These are phyloP conservation scores for Tragelaphus buxtoni DNA, from an alignment of 2,113 vertebrate species.

Conservation along the genomic window DNA sequence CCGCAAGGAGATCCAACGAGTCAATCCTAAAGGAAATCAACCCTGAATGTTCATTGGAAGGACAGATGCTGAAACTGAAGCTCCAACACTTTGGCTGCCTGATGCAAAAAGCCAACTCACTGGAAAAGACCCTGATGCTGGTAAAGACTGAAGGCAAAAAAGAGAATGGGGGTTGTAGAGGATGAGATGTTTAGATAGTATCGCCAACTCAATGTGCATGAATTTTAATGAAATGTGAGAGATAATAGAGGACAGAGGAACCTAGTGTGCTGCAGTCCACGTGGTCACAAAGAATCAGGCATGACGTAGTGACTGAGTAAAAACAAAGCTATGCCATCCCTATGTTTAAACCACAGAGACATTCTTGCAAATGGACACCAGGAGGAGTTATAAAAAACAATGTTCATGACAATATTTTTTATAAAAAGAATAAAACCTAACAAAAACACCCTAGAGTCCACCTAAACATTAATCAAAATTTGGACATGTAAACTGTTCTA, in stretches of 20 bases:
- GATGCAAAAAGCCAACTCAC: accelerated
- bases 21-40: neutral
- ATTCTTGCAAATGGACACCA: neutral
- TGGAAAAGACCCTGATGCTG: neutral
- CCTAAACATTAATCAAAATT: neutral
- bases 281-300: neutral
- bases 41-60: neutral
- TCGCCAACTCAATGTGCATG: neutral
- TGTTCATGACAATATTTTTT: neutral
- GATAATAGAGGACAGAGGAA: neutral
- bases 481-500: neutral
- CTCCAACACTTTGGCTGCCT: neutral
- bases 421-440: neutral
- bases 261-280: neutral
- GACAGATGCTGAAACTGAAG: neutral
- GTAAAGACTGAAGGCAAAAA: neutral
- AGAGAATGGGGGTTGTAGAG: neutral
- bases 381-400: neutral
- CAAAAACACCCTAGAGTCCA: neutral
- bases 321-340: neutral
- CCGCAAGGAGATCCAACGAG: neutral
- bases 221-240: neutral
- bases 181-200: neutral
- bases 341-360: neutral
- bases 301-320: neutral